A percentile compares a stretch with the other conserved stretches of the same genome.
phyloP scores from a whole-genome alignment of 2,888 invertebrate species.

The Steromphala cineraria region DNA sequence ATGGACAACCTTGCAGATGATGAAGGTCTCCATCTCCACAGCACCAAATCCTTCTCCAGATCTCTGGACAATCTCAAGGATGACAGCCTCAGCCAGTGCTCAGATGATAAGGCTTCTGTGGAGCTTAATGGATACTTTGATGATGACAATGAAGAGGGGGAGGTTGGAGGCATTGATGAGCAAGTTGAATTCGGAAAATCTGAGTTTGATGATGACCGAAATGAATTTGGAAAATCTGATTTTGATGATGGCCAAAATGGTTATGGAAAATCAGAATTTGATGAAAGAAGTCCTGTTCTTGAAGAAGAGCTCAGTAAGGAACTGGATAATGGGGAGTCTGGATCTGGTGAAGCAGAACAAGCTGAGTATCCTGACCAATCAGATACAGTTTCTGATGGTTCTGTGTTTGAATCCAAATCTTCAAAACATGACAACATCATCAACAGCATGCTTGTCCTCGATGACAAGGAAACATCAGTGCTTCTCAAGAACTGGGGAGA shows the following conservation, averaged over 20 bases:
- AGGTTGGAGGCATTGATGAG: neutral
- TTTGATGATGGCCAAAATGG: neutral
- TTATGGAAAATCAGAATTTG: neutral
- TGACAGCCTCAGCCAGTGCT: neutral
- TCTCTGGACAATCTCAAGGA: constrained; percentile 1
- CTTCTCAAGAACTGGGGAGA: neutral
- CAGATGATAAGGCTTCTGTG: neutral
- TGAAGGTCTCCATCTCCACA: neutral
- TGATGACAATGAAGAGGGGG: constrained; percentile 8
- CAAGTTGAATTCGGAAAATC: neutral
- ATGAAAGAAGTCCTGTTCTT: neutral
- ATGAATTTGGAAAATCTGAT: neutral
- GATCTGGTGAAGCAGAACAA: neutral
- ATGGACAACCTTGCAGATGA: constrained; percentile 4
- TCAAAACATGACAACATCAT: neutral
- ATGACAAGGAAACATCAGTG: neutral
- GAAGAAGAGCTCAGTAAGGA: neutral
- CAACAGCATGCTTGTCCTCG: neutral
- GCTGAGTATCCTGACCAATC: neutral
- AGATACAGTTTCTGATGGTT: neutral
- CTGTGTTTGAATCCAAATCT: neutral
- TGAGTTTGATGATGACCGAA: neutral
- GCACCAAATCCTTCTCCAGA: neutral
- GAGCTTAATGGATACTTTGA: constrained; percentile 1
- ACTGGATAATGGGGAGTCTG: neutral